Evolutionary conservation across 2,797 vertebrate genomes (phyloP).

Genomic region (Rhinichthys osculus): DNA sequence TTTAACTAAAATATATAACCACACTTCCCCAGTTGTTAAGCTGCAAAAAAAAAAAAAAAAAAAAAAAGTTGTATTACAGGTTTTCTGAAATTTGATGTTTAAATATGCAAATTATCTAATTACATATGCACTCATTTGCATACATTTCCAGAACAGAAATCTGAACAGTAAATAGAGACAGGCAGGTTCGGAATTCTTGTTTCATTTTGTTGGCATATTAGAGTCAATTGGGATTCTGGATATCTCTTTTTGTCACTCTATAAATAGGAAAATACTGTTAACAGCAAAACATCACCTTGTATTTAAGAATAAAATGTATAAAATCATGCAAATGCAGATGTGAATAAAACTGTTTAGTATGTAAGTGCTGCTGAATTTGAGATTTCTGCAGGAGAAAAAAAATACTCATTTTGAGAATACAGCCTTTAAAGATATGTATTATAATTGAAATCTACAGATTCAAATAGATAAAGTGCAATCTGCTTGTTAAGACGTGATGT

Average conservation of each 20-base stretch:
- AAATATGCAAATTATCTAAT: not conserved
- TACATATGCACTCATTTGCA: not conserved
- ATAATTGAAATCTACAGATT: not conserved
- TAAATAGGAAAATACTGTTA: not conserved
- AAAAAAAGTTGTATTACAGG: not conserved
- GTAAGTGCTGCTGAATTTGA: not conserved
- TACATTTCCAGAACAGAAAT: slow-evolving; percentile 1
- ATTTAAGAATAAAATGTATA: not conserved
- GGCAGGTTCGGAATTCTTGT: not conserved
- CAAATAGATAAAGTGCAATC: not conserved
- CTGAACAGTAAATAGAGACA: not conserved
- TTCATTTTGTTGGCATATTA: no score
- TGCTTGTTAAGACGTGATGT: not conserved
- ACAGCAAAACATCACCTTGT: not conserved
- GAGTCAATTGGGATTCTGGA: no score
- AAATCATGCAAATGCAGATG: not conserved
- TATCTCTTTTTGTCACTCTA: not conserved
- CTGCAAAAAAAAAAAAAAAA: not conserved
- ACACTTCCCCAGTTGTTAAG: not conserved
- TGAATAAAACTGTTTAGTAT: not conserved
- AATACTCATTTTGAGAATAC: not conserved
- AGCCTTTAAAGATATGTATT: not conserved
- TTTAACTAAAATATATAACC: not conserved
- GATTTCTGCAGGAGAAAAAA: not conserved
- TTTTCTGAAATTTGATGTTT: not conserved